phyloP scores from a whole-genome alignment of 53 echinoderm and acorn worm species.

The Mesocentrotus franciscanus region DNA sequence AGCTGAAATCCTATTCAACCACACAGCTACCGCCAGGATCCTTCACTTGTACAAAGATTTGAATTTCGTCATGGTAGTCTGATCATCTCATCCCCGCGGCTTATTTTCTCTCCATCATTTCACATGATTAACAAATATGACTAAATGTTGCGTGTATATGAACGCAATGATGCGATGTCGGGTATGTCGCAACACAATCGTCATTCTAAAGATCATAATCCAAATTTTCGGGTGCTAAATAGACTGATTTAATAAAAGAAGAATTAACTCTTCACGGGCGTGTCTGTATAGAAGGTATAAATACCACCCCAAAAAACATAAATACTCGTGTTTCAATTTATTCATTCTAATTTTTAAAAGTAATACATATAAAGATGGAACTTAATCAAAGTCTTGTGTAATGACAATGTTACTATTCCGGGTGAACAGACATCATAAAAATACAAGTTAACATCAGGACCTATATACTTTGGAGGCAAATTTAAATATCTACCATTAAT shows the following conservation, averaged over 20 bases:
- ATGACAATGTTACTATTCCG: no score
- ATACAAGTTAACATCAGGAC: no score
- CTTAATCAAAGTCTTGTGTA: no score
- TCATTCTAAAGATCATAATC: neutral
- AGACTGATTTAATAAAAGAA: no score
- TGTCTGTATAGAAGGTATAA: neutral
- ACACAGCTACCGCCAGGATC: neutral
- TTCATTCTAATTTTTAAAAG: no score
- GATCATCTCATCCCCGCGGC: neutral
- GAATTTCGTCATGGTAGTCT: neutral
- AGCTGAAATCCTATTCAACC: neutral
- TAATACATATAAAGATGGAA: no score
- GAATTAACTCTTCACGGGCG: neutral
- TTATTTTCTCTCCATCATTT: constrained; percentile 32
- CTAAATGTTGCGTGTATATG: neutral
- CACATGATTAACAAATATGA: constrained; percentile 42
- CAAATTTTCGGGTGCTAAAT: neutral
- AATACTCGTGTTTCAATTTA: no score
- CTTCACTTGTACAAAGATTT: neutral
- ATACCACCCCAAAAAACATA: neutral
- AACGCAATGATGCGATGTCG: neutral
- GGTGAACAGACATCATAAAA: no score
- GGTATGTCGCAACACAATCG: no score
- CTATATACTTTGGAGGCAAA: no score
- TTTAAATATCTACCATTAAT: no score